Conservation (phyloP, 2,888 invertebrate genomes). For the Heliconius ethilla region DNA sequence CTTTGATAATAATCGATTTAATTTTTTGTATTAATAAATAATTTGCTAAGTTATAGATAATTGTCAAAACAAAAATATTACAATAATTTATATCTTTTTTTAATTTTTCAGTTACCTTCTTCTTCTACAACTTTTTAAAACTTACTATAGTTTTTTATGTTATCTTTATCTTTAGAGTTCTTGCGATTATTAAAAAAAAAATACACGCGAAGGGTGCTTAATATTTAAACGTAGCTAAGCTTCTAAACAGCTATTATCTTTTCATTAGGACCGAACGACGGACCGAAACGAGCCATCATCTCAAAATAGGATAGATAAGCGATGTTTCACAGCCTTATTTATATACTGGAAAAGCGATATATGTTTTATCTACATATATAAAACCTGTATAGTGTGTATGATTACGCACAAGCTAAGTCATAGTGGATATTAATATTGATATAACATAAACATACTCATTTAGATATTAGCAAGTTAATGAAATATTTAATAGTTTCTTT, state of each 20-base stretch:
- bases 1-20: not conserved
- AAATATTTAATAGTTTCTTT: too few relatives aligned
- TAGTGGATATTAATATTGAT: not conserved
- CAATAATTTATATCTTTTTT: not conserved
- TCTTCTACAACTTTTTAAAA: not conserved
- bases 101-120: not conserved
- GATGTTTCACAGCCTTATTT: constrained; percentile 22
- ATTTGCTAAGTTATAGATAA: too few relatives aligned
- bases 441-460: not conserved
- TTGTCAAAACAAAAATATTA: not conserved
- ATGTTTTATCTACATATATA: not conserved
- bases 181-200: not conserved
- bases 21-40: not conserved
- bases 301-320: constrained; percentile 36
- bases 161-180: constrained; percentile 1
- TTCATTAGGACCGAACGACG: constrained; percentile 54
- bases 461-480: too few relatives aligned
- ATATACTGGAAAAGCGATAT: constrained; percentile 22
- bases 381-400: not conserved
- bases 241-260: constrained; percentile 63
- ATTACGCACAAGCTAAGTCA: not conserved
- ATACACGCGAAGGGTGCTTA: constrained; percentile 17
- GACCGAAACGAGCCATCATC: constrained; percentile 34
- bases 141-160: not conserved
- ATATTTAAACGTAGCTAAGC: constrained; percentile 43